Percentiles rank a stretch among this genome's conserved stretches.
phyloP scores from a whole-genome alignment of 2,888 invertebrate species.

The Mongoloraphidia duomilia region DNA sequence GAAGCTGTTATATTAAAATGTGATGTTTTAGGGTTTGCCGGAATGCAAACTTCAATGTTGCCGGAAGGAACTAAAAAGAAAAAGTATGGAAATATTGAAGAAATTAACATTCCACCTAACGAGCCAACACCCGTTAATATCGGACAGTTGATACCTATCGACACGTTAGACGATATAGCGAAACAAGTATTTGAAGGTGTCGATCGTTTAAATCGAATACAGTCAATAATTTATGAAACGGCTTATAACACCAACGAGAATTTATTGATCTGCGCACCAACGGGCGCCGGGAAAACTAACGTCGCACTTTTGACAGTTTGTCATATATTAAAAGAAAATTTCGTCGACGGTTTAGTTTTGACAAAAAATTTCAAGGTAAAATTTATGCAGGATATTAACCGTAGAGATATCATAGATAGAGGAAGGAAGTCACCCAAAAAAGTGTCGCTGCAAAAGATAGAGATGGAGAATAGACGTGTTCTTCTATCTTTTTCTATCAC shows the following conservation, averaged over 20 bases:
- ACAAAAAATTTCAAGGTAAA: slow-evolving; percentile 83
- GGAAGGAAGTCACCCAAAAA: too few relatives aligned
- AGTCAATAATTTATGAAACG: slow-evolving; percentile 86
- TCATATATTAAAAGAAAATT: slow-evolving; percentile 76
- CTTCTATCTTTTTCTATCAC: too few relatives aligned
- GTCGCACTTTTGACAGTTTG: slow-evolving; percentile 88
- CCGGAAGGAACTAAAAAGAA: slow-evolving; percentile 66
- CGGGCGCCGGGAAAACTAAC: slow-evolving; percentile 98
- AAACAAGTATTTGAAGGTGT: slow-evolving; percentile 80
- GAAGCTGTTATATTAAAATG: too few relatives aligned
- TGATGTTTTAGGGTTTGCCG: neutral
- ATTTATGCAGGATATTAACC: too few relatives aligned
- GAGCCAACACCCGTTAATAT: slow-evolving; percentile 40
- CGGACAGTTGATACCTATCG: slow-evolving; percentile 17
- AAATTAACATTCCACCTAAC: slow-evolving; percentile 69
- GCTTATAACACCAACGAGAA: slow-evolving; percentile 97
- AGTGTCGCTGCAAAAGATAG: too few relatives aligned
- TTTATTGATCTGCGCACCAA: slow-evolving; percentile 93
- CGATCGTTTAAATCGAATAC: slow-evolving; percentile 80
- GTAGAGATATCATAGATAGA: too few relatives aligned
- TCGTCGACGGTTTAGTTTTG: slow-evolving; percentile 65
- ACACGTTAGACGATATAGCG: slow-evolving; percentile 53
- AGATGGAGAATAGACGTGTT: too few relatives aligned
- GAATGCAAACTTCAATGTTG: slow-evolving; percentile 23
- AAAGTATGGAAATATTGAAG: slow-evolving; percentile 64